Evolutionary conservation across 2,797 vertebrate species (phyloP).

Genomic region (Pseudochromis fuscus): DNA sequence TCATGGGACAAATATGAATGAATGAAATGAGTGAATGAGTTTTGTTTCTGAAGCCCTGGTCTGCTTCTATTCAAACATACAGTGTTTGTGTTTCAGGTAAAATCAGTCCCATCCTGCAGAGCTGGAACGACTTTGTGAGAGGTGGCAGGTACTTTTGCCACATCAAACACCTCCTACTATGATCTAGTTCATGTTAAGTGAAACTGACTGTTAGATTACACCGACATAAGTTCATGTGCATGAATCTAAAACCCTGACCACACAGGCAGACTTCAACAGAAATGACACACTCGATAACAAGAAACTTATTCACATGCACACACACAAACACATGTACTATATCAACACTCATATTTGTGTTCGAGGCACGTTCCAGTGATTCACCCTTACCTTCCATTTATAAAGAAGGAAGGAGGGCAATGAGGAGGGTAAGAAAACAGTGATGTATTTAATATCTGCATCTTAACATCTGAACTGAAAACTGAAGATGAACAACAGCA

Average conservation of each 20-base stretch:
- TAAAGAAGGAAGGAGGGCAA: constrained; percentile 77
- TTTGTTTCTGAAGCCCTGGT: not conserved
- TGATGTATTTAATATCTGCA: constrained; percentile 65
- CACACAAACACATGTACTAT: constrained; percentile 2
- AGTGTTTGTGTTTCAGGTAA: not conserved
- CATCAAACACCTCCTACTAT: too few relatives aligned
- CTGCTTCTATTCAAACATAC: not conserved
- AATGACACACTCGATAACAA: constrained; percentile 41
- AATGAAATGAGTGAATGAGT: not conserved
- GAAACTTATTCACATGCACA: constrained; percentile 15
- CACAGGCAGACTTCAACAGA: constrained; percentile 2
- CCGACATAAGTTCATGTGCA: not conserved
- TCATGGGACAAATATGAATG: not conserved
- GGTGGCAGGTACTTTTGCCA: accelerated
- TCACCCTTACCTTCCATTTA: constrained; percentile 84
- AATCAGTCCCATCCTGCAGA: too few relatives aligned
- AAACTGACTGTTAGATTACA: not conserved
- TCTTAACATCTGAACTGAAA: constrained; percentile 43
- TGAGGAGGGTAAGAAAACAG: constrained; percentile 72
- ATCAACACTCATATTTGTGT: constrained; percentile 35
- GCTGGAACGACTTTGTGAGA: not conserved
- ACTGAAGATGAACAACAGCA: constrained; percentile 47
- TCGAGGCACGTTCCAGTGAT: constrained; percentile 42
- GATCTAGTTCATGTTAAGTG: not conserved
- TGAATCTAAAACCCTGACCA: constrained; percentile 10